Base-by-base conservation (phyloP, 2,113 vertebrate genomes). In the Sylvilagus bachmani region DNA sequence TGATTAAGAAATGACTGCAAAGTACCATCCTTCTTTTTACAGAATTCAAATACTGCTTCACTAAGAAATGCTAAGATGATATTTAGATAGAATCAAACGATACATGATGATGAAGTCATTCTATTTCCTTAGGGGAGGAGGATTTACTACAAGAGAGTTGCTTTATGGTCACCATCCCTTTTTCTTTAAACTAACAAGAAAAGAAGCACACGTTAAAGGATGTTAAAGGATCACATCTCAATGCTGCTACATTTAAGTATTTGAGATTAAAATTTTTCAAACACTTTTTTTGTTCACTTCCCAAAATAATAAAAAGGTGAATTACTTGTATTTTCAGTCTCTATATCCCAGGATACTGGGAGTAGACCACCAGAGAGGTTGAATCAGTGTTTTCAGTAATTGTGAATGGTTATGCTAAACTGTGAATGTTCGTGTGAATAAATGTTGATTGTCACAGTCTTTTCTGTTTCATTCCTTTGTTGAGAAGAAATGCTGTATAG, bases 61-160 rank as follows among this genome's bases (percentile, higher is more conserved):
- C 84, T 71, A 78, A 94, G 87, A 89, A 92, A 84, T 87, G 24
- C 33, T 78, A 86, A 85, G 24, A 13, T 61, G 93, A 29, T 88
- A 75, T 36, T 90, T 94, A 74, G 19, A 44, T 17, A 33, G 16
- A 86, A 86, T 95, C 53, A 89, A 97, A 92, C 74, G 74, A 89
- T n/a, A 33, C 12, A 61, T 38, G 29, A 9, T 55, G 13, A 89
- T 53, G 75, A 82, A 86, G 27, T 86, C 36, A 90, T 75, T 89
- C 66, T 64, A 5, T 71, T 51, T 89, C 55, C 87, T 55, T 61
- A n/a, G 49, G 31, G 44, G 49, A 24, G 16, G 31, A 22, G 17
- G 31, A 38, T 62, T 79, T 62, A 69, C 80, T 93, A 58, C 86
- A 58, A 27, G 22, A 4, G 16, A n/a, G 0, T 49, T 74, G 10